Evolutionary conservation across 2,888 invertebrate species (phyloP).

Genomic region (Junonia oenone): DNA sequence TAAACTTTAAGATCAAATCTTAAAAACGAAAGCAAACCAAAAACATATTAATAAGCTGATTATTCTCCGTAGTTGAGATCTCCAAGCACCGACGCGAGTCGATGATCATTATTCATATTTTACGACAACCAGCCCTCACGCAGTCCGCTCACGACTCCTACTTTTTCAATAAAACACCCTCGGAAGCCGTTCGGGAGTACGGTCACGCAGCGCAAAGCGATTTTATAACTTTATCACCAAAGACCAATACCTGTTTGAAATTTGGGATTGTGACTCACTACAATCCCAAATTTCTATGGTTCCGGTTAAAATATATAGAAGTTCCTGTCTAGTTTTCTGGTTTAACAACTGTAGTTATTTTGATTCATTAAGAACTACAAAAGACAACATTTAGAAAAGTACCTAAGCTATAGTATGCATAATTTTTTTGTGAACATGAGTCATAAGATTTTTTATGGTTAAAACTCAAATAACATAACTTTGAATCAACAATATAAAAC

Average conservation of each 20-base stretch:
- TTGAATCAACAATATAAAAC: not conserved
- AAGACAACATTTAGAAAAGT: too few relatives aligned
- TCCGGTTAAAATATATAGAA: too few relatives aligned
- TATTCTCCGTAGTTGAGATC: not conserved
- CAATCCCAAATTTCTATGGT: conserved; percentile 35
- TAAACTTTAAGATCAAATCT: not conserved
- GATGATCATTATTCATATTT: conserved; percentile 67
- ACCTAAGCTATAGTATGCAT: too few relatives aligned
- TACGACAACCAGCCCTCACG: conserved; percentile 51
- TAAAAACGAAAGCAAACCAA: not conserved
- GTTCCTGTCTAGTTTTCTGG: too few relatives aligned
- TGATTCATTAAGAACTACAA: too few relatives aligned
- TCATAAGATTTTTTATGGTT: too few relatives aligned
- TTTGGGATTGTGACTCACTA: conserved; percentile 31
- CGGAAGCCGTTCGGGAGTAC: conserved; percentile 57
- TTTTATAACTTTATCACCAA: conserved; percentile 74
- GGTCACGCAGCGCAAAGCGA: conserved; percentile 70
- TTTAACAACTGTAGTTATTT: too few relatives aligned
- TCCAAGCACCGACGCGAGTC: conserved; percentile 18
- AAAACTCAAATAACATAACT: too few relatives aligned
- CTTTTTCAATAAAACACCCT: conserved; percentile 77
- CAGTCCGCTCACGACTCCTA: conserved; percentile 69
- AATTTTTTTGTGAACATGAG: too few relatives aligned
- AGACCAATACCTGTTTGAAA: conserved; percentile 51
- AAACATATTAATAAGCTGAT: not conserved